A percentile compares a stretch with the other conserved stretches of the same genome.
Conservation (phyloP, 2,888 invertebrate species). For the Hypomecis atomaria region DNA sequence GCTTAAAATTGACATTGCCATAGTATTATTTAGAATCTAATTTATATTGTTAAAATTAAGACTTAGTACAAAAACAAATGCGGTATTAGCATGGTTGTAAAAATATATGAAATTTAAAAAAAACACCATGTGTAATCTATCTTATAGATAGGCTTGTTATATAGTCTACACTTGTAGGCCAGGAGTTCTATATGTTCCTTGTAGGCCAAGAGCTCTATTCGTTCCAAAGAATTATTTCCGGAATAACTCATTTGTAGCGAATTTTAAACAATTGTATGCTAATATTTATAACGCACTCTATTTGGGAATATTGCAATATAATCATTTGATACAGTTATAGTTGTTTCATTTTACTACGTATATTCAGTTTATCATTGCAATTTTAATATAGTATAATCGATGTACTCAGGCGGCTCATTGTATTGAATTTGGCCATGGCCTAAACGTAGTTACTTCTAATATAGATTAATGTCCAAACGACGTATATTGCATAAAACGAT, state of each 20-base stretch:
- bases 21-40: slow-evolving; percentile 69
- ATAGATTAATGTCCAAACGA: no score
- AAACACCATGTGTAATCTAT: slow-evolving; percentile 63
- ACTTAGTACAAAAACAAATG: slow-evolving; percentile 77
- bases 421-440: no score
- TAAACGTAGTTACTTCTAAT: no score
- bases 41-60: slow-evolving; percentile 65
- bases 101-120: slow-evolving; percentile 28
- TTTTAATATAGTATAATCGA: no score
- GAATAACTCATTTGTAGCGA: slow-evolving; percentile 74
- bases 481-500: no score
- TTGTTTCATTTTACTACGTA: slow-evolving; percentile 20
- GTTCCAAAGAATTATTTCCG: slow-evolving; percentile 75
- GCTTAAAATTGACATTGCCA: slow-evolving; percentile 47
- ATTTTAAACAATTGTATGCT: slow-evolving; percentile 64
- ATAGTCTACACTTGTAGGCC: slow-evolving; percentile 51
- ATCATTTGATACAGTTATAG: slow-evolving; percentile 18
- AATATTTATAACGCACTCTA: slow-evolving; percentile 75
- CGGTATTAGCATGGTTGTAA: slow-evolving; percentile 76
- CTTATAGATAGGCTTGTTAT: slow-evolving; percentile 73
- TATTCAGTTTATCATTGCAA: background rate
- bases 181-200: slow-evolving; percentile 42
- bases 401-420: no score
- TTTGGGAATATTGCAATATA: slow-evolving; percentile 40
- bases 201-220: slow-evolving; percentile 57